Percentiles rank a stretch among this genome's conserved stretches.
phyloP scores from a whole-genome alignment of 2,797 vertebrate genomes.

The Mionectes olivaceus region DNA sequence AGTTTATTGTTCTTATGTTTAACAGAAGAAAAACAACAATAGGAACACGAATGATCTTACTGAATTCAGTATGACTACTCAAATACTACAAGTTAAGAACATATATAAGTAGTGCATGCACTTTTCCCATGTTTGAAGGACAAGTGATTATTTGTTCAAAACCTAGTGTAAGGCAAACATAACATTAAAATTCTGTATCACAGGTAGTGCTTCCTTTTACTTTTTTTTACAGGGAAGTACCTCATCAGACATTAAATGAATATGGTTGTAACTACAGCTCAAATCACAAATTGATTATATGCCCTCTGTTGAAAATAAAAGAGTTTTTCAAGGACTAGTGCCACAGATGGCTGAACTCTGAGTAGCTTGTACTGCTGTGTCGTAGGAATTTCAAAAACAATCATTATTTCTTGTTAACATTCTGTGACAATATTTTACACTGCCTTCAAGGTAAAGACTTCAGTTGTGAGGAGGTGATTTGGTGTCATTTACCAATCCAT shows the following conservation, averaged over 20 bases:
- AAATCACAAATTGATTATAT: conserved; percentile 47
- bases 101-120: neutral
- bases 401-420: conserved; percentile 42
- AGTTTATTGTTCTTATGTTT: neutral
- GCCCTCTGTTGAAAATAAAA: neutral
- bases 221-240: neutral
- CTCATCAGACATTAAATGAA: conserved; percentile 43
- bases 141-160: neutral
- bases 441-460: neutral
- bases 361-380: neutral
- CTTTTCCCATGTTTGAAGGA: neutral
- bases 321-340: conserved; percentile 23
- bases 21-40: neutral
- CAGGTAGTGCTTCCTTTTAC: neutral
- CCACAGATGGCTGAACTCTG: conserved; percentile 6
- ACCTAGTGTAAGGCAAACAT: neutral
- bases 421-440: neutral
- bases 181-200: neutral
- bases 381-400: conserved; percentile 21
- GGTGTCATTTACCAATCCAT: neutral
- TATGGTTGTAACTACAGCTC: conserved; percentile 17
- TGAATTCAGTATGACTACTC: neutral
- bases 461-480: neutral
- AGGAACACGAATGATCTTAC: neutral
- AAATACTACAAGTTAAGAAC: neutral